Base-by-base conservation (phyloP, 2,888 invertebrate genomes). In the Pristionchus maxplancki region DNA sequence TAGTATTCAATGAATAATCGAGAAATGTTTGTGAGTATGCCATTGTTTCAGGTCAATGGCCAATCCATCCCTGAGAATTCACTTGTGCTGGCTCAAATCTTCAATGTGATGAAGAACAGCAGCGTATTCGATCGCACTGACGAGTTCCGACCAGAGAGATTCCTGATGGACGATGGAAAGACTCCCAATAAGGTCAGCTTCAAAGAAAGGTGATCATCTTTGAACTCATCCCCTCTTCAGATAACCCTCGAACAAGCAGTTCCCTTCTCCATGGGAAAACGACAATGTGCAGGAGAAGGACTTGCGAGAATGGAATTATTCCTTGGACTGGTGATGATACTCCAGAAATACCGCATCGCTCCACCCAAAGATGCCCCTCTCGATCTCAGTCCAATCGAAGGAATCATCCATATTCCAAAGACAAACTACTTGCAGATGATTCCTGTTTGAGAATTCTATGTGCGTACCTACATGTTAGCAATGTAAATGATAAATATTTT, bases 141-240 rank as follows among this genome's bases (percentile, higher is more conserved):
- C 0, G 85, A 87, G n/a, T 93, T 93, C 87, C 87, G 89, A 9
- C 93, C 93, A 11, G 90, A 90, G 8, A 58, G 92, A 71, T 92
- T 91, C 87, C 85, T 93, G 3, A 50, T 85, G 28, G 88, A 67
- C 0, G 92, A 92, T 86, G 90, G 91, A 37, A 89, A 89, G 31
- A 91, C 91, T 4, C 87, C 89, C 5, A 90, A 91, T 28, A 92
- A 91, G 89, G 91, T 91, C 15, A 9, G 78, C n/a, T 9, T n/a
- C n/a, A 50, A 20, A n/a, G 53, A 20, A 3, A 53, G 17, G 20
- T 53, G 4, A 11, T 48, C 6, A 48, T 48, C 48, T 50, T 62
- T 62, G 1, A 2, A 71, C 24, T 20, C 37, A 1, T 34, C 13
- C 13, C 4, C 28, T 9, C 37, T 78, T 44, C 78, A 78, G 78